Percentiles rank a stretch among this genome's conserved stretches.
These are phyloP conservation scores for Conchocele bisecta DNA, from an alignment of 2,888 invertebrate genomes.

Conservation along the genomic window DNA sequence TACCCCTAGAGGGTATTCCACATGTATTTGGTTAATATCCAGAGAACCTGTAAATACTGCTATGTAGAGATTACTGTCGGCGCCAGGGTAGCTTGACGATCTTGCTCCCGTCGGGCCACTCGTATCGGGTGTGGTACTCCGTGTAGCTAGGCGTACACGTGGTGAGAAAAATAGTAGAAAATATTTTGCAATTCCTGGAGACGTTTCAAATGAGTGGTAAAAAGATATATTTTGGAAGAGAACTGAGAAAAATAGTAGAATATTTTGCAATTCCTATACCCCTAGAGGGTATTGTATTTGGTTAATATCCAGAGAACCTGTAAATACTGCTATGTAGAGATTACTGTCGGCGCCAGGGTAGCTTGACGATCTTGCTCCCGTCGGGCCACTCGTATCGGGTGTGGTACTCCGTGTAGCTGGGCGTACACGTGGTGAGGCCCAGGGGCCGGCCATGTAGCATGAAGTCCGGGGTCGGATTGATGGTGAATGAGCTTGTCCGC, in stretches of 20 bases:
- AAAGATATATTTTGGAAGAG: too few species aligned
- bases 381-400: conserved; percentile 81
- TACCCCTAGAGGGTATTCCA: too few species aligned
- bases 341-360: conserved; percentile 78
- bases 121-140: conserved; percentile 80
- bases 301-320: too few species aligned
- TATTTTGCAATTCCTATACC: too few species aligned
- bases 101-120: conserved; percentile 80
- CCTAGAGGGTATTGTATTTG: too few species aligned
- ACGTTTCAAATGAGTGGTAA: too few species aligned
- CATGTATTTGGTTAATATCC: too few species aligned
- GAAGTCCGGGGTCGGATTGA: conserved; percentile 81
- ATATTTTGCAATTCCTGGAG: too few species aligned
- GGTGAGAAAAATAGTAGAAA: too few species aligned
- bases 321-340: too few species aligned
- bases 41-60: too few species aligned
- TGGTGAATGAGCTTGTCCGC: conserved; percentile 73
- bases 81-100: conserved; percentile 80
- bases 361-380: conserved; percentile 73
- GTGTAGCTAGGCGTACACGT: conserved; percentile 68
- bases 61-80: conserved; percentile 67
- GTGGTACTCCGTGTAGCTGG: conserved; percentile 79
- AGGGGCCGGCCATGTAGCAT: conserved; percentile 77
- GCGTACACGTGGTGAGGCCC: conserved; percentile 61
- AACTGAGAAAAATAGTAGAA: too few species aligned